These are phyloP conservation scores for Penaeus vannamei DNA, from an alignment of 1,140 invertebrate species.

Conservation along the genomic window DNA sequence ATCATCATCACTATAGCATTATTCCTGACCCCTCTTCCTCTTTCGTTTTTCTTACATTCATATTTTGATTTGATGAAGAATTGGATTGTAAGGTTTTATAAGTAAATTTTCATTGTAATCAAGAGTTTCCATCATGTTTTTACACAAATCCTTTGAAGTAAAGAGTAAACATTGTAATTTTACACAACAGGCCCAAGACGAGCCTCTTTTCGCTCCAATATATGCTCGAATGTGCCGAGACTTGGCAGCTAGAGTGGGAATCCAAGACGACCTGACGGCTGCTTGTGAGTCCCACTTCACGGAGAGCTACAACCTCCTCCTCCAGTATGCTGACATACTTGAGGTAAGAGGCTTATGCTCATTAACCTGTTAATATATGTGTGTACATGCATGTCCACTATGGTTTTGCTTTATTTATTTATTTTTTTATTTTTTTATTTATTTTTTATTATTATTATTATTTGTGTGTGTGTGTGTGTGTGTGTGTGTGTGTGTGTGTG, in stretches of 20 bases:
- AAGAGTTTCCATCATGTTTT: too few relatives aligned
- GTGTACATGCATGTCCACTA: background rate
- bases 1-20: too few relatives aligned
- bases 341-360: constrained; percentile 19
- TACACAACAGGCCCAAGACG: constrained; percentile 51
- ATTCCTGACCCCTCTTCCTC: too few relatives aligned
- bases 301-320: constrained; percentile 49
- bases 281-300: constrained; percentile 56
- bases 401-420: background rate
- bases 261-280: constrained; percentile 31
- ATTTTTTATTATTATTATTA: too few relatives aligned
- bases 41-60: too few relatives aligned
- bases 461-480: too few relatives aligned
- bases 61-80: too few relatives aligned
- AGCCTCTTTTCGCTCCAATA: constrained; percentile 53
- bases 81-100: too few relatives aligned
- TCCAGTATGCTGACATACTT: constrained; percentile 50
- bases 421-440: too few relatives aligned
- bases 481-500: too few relatives aligned
- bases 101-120: too few relatives aligned
- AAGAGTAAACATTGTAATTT: background rate
- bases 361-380: background rate
- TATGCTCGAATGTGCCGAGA: constrained; percentile 54
- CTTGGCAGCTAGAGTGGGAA: constrained; percentile 40
- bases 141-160: too few relatives aligned